Base-by-base conservation (phyloP, 1,140 invertebrate genomes). In the Cardiocondyla obscurior region DNA sequence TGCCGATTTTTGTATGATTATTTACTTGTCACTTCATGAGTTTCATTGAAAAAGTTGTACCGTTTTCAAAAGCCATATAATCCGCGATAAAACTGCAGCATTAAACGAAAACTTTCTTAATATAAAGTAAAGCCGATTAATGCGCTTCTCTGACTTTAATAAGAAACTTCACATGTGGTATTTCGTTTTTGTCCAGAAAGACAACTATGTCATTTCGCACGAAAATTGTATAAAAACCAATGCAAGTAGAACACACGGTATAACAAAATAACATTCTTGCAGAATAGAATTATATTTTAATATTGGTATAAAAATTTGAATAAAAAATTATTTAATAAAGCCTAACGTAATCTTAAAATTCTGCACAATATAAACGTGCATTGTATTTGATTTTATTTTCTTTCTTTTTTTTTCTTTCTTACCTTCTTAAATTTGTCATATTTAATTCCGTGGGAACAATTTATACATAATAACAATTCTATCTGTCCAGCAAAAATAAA, bases 81-180 rank as follows among this genome's bases (percentile, higher is more conserved):
- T 58, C 70, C 53, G 25, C 25, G 25, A 28, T 74, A 74, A 58
- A 74, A 51, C 36, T 55, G 25, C 36, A 42, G 16, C 25, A 74
- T 74, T 74, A 58, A 57, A 74, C 53, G 2, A 3, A 22, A 74
- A 74, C 70, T 74, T 74, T 74, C 70, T 74, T 74, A 74, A 74
- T 73, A 73, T 73, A 73, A 72, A 39, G 70, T 57, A 30, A 58
- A 36, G 53, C 58, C 49, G 39, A 74, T 74, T 58, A 74, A 74
- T 58, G 16, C 25, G 36, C 22, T 39, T 30, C 70, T 74, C n/a
- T 55, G 22, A 57, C 36, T 58, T 74, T 58, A 74, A 74, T 74
- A 57, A 74, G 25, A 25, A 73, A 74, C 70, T 58, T 74, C 70
- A 58, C 28, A 30, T n/a, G 0, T 58, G 39, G 53, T 39, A 51